A percentile compares a stretch with the other conserved stretches of the same genome.
Evolutionary conservation across 1,140 invertebrate species (phyloP).

Genomic region (Eubasilissa regina): DNA sequence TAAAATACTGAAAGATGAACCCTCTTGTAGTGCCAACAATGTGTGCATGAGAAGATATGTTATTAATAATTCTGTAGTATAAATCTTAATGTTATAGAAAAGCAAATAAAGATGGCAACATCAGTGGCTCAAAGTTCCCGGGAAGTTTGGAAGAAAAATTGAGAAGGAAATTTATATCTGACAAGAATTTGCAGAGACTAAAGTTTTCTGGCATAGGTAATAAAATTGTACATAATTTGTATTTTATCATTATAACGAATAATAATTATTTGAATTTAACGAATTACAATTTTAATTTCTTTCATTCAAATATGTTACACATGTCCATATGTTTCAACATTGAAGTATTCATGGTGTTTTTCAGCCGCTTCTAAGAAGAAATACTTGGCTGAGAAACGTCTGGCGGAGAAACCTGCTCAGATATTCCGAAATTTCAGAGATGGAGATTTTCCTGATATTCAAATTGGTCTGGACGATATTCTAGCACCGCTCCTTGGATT

Average conservation of each 20-base stretch:
- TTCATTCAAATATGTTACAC: neutral
- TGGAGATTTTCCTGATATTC: constrained; percentile 55
- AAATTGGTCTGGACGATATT: constrained; percentile 50
- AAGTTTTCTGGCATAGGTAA: constrained; percentile 57
- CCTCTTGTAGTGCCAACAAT: too few relatives aligned
- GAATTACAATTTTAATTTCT: neutral
- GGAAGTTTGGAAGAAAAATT: constrained; percentile 47
- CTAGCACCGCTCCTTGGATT: constrained; percentile 50
- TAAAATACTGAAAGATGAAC: too few relatives aligned
- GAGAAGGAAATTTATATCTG: constrained; percentile 49
- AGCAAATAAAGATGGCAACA: neutral
- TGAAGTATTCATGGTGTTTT: neutral
- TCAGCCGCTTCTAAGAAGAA: constrained; percentile 50
- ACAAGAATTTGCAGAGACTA: constrained; percentile 49
- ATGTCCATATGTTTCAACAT: neutral
- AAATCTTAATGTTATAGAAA: neutral
- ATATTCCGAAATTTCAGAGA: constrained; percentile 48
- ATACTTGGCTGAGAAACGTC: constrained; percentile 3
- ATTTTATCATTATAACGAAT: neutral
- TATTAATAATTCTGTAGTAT: neutral
- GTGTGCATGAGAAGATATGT: too few relatives aligned
- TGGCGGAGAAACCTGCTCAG: constrained; percentile 43
- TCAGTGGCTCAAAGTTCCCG: constrained; percentile 1
- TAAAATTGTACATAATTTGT: neutral
- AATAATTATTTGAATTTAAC: neutral